Conservation (phyloP, 2,797 vertebrate genomes). For the Salmo trutta region DNA sequence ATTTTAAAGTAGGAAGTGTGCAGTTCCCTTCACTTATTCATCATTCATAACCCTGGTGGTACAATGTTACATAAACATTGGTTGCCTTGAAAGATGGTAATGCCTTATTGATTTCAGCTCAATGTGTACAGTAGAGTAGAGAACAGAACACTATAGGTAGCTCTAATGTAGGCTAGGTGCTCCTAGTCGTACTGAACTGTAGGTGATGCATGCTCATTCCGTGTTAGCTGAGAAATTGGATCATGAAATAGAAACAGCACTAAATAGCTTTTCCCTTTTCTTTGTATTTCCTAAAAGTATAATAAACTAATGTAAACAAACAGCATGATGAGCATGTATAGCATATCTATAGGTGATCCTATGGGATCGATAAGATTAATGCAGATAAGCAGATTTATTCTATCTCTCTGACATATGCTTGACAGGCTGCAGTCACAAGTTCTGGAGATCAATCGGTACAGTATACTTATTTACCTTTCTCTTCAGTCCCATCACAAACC, state of each 20-base stretch:
- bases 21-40: conserved; percentile 41
- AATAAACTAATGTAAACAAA: conserved; percentile 26
- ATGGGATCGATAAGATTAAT: conserved; percentile 62
- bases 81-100: conserved; percentile 19
- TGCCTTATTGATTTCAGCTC: conserved; percentile 16
- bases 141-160: not conserved
- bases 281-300: conserved; percentile 30
- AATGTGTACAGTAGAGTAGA: not conserved
- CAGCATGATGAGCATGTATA: conserved; percentile 62
- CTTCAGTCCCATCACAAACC: conserved; percentile 80
- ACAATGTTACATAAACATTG: conserved; percentile 10
- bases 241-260: not conserved
- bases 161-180: conserved; percentile 4
- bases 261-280: conserved; percentile 10
- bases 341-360: conserved; percentile 70
- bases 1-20: conserved; percentile 45
- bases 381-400: conserved; percentile 82
- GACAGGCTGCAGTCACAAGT: conserved; percentile 88
- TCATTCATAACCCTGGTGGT: conserved; percentile 34
- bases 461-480: conserved; percentile 81
- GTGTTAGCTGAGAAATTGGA: not conserved
- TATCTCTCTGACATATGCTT: conserved; percentile 86
- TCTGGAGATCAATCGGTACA: conserved; percentile 89
- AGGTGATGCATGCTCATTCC: conserved; percentile 17
- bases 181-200: not conserved